Percentiles rank a stretch among this genome's conserved stretches.
These are phyloP conservation scores for Solen grandis DNA, from an alignment of 1,140 invertebrate genomes.

Conservation along the genomic window DNA sequence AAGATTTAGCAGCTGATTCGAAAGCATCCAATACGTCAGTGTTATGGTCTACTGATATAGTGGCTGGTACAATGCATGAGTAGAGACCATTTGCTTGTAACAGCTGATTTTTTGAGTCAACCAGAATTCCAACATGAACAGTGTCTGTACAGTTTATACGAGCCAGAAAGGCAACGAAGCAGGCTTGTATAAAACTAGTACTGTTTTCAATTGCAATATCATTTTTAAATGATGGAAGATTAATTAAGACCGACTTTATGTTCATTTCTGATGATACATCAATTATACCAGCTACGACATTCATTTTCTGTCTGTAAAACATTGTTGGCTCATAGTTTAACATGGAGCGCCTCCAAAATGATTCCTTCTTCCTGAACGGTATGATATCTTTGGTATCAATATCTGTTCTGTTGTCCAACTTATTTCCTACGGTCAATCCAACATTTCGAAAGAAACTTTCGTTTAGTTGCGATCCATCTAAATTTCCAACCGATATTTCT, in stretches of 20 bases:
- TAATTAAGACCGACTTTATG: slow-evolving; percentile 39
- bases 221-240: slow-evolving; percentile 17
- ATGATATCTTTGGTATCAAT: slow-evolving; percentile 37
- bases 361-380: slow-evolving; percentile 61
- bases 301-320: slow-evolving; percentile 67
- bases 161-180: slow-evolving; percentile 62
- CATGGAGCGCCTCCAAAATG: slow-evolving; percentile 62
- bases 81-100: slow-evolving; percentile 39
- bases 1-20: slow-evolving; percentile 19
- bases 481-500: slow-evolving; percentile 55
- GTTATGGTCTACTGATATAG: slow-evolving; percentile 55
- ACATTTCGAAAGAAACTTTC: slow-evolving; percentile 31
- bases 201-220: background rate
- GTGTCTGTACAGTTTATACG: slow-evolving; percentile 57
- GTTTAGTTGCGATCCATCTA: slow-evolving; percentile 54
- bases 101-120: slow-evolving; percentile 52
- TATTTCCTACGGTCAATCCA: slow-evolving; percentile 41
- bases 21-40: slow-evolving; percentile 41
- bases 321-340: slow-evolving; percentile 62
- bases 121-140: slow-evolving; percentile 62
- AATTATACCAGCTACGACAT: slow-evolving; percentile 64
- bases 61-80: slow-evolving; percentile 59
- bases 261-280: slow-evolving; percentile 59
- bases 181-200: slow-evolving; percentile 30
- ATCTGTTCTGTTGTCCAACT: slow-evolving; percentile 7